Percentiles rank a stretch among this genome's conserved stretches.
These are phyloP conservation scores for Aromia moschata DNA, from an alignment of 2,888 invertebrate genomes.

Conservation along the genomic window DNA sequence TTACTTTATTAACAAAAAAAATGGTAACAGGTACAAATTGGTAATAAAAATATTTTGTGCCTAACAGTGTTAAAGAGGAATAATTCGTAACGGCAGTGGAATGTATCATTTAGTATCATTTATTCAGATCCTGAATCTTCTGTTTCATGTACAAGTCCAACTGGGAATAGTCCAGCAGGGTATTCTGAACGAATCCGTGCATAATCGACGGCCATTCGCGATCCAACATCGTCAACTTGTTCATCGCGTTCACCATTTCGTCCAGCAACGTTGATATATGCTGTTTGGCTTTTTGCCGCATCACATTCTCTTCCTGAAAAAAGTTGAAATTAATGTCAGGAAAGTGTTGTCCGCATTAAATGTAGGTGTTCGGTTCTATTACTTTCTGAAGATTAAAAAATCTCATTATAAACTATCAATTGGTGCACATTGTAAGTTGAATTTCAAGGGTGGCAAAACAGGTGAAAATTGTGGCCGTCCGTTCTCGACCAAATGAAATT, in stretches of 20 bases:
- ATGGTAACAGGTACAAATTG: slow-evolving; percentile 18
- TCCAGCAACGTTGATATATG: slow-evolving; percentile 77
- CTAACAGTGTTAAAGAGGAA: slow-evolving; percentile 11
- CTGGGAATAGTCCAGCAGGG: slow-evolving; percentile 81
- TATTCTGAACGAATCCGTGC: slow-evolving; percentile 79
- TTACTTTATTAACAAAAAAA: slow-evolving; percentile 21
- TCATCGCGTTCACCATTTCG: slow-evolving; percentile 79
- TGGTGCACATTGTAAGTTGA: too few relatives aligned
- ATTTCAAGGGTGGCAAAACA: too few relatives aligned
- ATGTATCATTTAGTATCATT: slow-evolving; percentile 35
- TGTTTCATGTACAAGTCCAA: slow-evolving; percentile 82
- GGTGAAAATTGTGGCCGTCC: too few relatives aligned
- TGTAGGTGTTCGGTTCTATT: too few relatives aligned
- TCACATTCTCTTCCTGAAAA: slow-evolving; percentile 75
- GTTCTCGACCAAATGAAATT: too few relatives aligned
- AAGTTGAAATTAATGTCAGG: too few relatives aligned
- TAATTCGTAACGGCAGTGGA: slow-evolving; percentile 16
- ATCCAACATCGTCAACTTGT: slow-evolving; percentile 78
- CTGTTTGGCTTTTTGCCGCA: slow-evolving; percentile 78
- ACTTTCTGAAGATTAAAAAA: background rate
- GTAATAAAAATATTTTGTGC: slow-evolving; percentile 18
- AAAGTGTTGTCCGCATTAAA: too few relatives aligned
- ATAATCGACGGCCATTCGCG: slow-evolving; percentile 81
- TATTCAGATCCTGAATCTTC: slow-evolving; percentile 67
- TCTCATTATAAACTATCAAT: too few relatives aligned